These are phyloP conservation scores for Mythimna ferrago DNA, from an alignment of 2,888 invertebrate genomes.

Conservation along the genomic window DNA sequence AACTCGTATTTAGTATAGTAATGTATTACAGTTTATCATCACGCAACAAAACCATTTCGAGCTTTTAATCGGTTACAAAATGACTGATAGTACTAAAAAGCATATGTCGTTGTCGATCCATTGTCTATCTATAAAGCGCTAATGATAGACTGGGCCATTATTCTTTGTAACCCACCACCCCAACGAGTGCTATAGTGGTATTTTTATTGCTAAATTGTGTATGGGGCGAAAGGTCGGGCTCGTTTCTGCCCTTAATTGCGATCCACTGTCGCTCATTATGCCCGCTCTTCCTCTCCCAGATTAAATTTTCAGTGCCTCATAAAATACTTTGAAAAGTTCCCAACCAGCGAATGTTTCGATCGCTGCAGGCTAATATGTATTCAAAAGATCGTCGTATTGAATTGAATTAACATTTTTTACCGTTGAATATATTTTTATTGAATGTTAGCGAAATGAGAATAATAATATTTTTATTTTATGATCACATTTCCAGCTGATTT, in stretches of 20 bases:
- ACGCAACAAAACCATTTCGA: conserved; percentile 18
- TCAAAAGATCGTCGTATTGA: conserved; percentile 40
- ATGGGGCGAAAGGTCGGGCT: conserved; percentile 61
- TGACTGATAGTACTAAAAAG: conserved; percentile 1
- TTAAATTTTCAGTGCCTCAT: conserved; percentile 71
- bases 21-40: conserved; percentile 3
- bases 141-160: conserved; percentile 40
- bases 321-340: conserved; percentile 68
- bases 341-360: conserved; percentile 55
- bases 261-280: conserved; percentile 73
- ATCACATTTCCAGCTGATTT: conserved; percentile 1
- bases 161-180: conserved; percentile 37
- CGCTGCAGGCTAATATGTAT: conserved; percentile 49
- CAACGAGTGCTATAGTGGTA: conserved; percentile 51
- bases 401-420: conserved; percentile 39
- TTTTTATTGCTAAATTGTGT: conserved; percentile 59
- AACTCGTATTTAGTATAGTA: conserved; percentile 10
- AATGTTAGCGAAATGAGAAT: conserved; percentile 29
- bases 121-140: conserved; percentile 16
- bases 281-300: conserved; percentile 56
- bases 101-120: conserved; percentile 16
- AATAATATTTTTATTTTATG: conserved; percentile 27
- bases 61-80: conserved; percentile 12
- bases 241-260: conserved; percentile 71
- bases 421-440: conserved; percentile 27